These are phyloP conservation scores for Drosophila engyochracea DNA, from an alignment of 2,888 invertebrate genomes.

Conservation along the genomic window DNA sequence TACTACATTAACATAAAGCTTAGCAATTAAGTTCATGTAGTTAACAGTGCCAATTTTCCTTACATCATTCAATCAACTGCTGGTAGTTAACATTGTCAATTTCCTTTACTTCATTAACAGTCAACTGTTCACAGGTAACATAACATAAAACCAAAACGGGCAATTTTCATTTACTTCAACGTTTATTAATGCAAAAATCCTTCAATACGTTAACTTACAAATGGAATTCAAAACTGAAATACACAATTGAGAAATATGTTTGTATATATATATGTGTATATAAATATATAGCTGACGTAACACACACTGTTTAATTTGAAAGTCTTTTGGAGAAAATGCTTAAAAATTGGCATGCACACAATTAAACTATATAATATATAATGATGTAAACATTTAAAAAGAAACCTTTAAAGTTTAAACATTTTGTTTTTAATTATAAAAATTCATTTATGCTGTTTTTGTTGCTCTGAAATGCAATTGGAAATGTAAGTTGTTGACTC, in stretches of 20 bases:
- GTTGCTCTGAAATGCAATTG: slow-evolving; percentile 65
- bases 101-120: neutral
- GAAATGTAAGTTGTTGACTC: slow-evolving; percentile 54
- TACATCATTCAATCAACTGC: neutral
- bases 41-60: neutral
- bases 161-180: slow-evolving; percentile 61
- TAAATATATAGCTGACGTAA: slow-evolving; percentile 51
- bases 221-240: slow-evolving; percentile 61
- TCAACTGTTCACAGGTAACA: neutral
- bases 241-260: slow-evolving; percentile 35
- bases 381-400: slow-evolving; percentile 53
- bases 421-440: slow-evolving; percentile 21
- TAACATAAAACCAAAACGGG: neutral
- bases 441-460: slow-evolving; percentile 27
- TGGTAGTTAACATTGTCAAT: neutral
- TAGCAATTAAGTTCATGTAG: neutral
- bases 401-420: slow-evolving; percentile 61
- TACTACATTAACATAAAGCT: slow-evolving; percentile 1
- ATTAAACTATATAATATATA: slow-evolving; percentile 49
- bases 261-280: neutral
- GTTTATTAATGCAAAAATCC: slow-evolving; percentile 74
- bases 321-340: slow-evolving; percentile 54
- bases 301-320: slow-evolving; percentile 42
- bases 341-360: slow-evolving; percentile 48
- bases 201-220: slow-evolving; percentile 69